A percentile compares a stretch with the other conserved stretches of the same genome.
phyloP scores from a whole-genome alignment of 2,113 vertebrate species.

The Toxotes chatareus region DNA sequence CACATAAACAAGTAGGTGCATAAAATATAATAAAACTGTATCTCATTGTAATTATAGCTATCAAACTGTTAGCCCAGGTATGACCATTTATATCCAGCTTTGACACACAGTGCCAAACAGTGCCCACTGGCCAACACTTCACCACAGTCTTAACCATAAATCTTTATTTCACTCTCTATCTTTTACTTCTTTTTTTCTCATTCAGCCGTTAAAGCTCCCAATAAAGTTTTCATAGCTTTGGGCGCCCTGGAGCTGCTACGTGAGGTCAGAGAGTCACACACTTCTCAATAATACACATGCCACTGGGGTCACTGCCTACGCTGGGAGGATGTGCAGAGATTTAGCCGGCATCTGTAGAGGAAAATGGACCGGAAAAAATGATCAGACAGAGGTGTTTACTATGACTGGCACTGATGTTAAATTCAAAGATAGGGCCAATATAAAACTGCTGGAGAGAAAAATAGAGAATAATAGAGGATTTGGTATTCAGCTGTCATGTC shows the following conservation, averaged over 20 bases:
- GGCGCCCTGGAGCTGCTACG: slow-evolving; percentile 10
- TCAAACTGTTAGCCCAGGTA: background rate
- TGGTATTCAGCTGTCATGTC: slow-evolving; percentile 17
- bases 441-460: slow-evolving; percentile 20
- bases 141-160: background rate
- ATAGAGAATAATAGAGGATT: background rate
- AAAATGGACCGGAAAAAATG: background rate
- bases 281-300: slow-evolving; percentile 58
- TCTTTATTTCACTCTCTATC: background rate
- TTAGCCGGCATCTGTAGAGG: background rate
- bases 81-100: background rate
- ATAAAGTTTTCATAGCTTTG: slow-evolving; percentile 54
- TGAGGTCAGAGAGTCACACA: slow-evolving; percentile 42
- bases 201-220: slow-evolving; percentile 27
- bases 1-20: background rate
- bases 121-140: background rate
- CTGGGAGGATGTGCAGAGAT: slow-evolving; percentile 22
- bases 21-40: background rate
- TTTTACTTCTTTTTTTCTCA: background rate
- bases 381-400: background rate
- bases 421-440: background rate
- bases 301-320: background rate
- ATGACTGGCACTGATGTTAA: background rate
- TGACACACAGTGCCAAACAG: background rate
- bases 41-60: background rate